Evolutionary conservation across 1,140 invertebrate species (phyloP), one percentile per base, ranked within the genome.

Genomic region (Lordiphosa mommai): DNA sequence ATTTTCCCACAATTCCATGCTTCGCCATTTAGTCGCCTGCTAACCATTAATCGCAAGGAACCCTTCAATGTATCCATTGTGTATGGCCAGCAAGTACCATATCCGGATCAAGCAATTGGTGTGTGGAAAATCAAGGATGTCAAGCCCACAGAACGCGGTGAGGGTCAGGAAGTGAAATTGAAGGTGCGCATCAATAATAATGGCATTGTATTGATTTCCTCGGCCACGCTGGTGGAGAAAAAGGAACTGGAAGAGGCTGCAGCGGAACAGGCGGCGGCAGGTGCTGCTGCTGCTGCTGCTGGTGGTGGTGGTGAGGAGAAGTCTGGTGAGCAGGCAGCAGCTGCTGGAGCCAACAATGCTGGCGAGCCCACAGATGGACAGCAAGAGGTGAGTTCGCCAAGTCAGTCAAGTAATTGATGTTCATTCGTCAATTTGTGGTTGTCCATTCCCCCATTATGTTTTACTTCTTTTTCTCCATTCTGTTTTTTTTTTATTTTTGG

Each of bases 121-220:
- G 90, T 92, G 48, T 99, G 95, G 92, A 91, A 92, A 10, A 93
- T 99, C 14, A 94, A 94, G 53, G 95, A 97, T 80, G 93, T 99
- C 0, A 93, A 94, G 69, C 95, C 96, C 40, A 93, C 93, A 32
- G 74, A 93, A n/a, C 95, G 96, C 66, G 97, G 96, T 3, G 96
- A 97, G 74, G 93, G 93, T 17, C 94, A 96, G 40, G 98, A 98
- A 90, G 94, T 99, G 0, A 99, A 99, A 89, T 93, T 99, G 0
- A 99, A 99, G 91, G 96, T 97, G 4, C 92, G 97, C 60, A 91
- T 99, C 12, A 98, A 98, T 90, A 90, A 95, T 9, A 95, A 99
- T 89, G 98, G 98, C 9, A 94, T 99, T 40, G 94, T 99, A 71
- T 93, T 92, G 3, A 92, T 99, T 2, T 92, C 93, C 2, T 95